A percentile compares a stretch with the other conserved stretches of the same genome.
These are phyloP conservation scores for Heliconius erato DNA, from an alignment of 2,888 invertebrate genomes.

Conservation along the genomic window DNA sequence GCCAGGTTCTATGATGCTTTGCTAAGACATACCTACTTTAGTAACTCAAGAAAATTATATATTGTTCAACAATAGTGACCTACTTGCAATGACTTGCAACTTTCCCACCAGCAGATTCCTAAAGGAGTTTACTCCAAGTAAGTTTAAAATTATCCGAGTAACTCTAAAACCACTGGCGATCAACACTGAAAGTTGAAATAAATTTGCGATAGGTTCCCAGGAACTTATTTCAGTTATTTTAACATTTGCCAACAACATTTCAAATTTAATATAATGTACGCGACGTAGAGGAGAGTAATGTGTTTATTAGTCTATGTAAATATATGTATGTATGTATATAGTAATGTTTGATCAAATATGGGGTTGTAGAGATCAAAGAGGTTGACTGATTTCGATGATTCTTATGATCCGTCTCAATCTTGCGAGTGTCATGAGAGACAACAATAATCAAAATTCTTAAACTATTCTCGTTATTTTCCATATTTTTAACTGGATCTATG, in stretches of 20 bases:
- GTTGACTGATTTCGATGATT: no score
- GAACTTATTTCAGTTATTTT: not conserved
- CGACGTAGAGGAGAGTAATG: no score
- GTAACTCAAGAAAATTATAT: not conserved
- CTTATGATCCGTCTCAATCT: no score
- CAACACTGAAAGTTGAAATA: not conserved
- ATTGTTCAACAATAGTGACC: not conserved
- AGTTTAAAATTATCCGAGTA: not conserved
- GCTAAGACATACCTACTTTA: not conserved
- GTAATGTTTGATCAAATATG: no score
- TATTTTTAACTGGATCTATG: no score
- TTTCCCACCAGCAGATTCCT: not conserved
- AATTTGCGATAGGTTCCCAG: not conserved
- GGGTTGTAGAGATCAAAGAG: no score
- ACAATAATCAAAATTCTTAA: no score
- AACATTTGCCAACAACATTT: not conserved
- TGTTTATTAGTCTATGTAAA: no score
- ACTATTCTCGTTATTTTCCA: no score
- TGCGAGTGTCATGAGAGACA: no score
- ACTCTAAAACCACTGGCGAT: slow-evolving; percentile 3
- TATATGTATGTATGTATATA: no score
- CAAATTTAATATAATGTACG: not conserved
- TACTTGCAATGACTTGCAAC: not conserved
- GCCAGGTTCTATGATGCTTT: no score
- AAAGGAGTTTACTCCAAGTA: not conserved